Base-by-base conservation (phyloP, 2,113 vertebrate species). In the Nothocercus julius region DNA sequence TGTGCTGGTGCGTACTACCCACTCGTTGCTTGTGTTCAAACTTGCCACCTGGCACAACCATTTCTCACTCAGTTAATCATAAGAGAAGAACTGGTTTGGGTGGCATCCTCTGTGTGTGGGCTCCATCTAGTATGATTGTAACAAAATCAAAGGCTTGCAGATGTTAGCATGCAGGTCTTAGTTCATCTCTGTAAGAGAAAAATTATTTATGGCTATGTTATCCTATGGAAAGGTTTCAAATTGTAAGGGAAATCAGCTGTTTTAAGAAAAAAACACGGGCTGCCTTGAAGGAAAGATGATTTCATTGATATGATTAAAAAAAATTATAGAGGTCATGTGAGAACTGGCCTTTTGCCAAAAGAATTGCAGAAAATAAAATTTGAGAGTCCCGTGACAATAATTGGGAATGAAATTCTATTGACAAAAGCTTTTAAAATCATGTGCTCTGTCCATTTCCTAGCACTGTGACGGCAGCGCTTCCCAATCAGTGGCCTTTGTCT, bases 311-410 rank as follows among this genome's bases (percentile, higher is more conserved):
- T 11, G 44, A 89, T 95, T 88, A 32, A 88, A 92, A 85, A 85
- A 94, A 83, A 78, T 82, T 79, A 76, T 9, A 14, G 87, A 86
- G 90, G 85, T 94, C 81, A 89, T 66, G 30, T 69, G 49, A 93
- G 69, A 72, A 66, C 34, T 93, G 83, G 93, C 88, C 90, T 94
- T 92, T 91, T 95, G 80, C 93, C 70, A 79, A 83, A 59, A 86
- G 32, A 80, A 93, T 72, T 86, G 56, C 53, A 87, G 80, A 45
- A 93, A 97, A 92, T 92, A 88, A 93, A 92, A 96, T 91, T 87
- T 90, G 59, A 87, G 77, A 58, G 40, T 76, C 87, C 69, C 9
- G 0, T 96, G 92, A 88, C 62, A 82, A 53, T 93, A 93, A 96
- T 68, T 84, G 56, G 27, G 51, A 56, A 77, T 78, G 93, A 97